phyloP scores from a whole-genome alignment of 2,113 vertebrate genomes.

The Corythornis madagascariensis region DNA sequence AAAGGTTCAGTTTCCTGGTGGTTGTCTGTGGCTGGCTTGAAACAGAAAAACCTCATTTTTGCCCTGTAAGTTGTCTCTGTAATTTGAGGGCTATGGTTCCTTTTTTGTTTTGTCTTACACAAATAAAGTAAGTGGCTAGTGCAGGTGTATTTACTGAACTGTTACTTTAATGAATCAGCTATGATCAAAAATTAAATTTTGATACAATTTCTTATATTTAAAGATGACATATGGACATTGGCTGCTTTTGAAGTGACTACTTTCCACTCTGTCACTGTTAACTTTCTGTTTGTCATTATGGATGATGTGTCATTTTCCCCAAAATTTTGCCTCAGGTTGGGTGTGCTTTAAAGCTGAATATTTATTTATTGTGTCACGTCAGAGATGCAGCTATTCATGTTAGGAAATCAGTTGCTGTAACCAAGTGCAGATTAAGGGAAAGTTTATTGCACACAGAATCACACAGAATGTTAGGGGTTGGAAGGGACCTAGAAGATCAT shows the following conservation, averaged over 20 bases:
- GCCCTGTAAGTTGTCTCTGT: not conserved
- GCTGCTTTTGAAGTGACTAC: not conserved
- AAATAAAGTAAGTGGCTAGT: not conserved
- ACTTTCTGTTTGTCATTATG: not conserved
- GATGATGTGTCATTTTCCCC: not conserved
- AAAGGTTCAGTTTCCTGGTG: not conserved
- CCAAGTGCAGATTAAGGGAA: conserved; percentile 11
- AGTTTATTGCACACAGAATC: not conserved
- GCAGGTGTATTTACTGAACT: not conserved
- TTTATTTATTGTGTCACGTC: not conserved
- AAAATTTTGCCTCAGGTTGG: not conserved
- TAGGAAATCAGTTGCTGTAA: not conserved
- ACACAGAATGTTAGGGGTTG: too few relatives aligned
- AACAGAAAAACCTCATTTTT: not conserved
- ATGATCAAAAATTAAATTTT: not conserved
- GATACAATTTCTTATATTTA: not conserved
- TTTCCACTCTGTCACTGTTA: not conserved
- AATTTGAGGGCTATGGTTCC: not conserved
- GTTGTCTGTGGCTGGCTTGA: not conserved
- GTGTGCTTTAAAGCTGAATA: not conserved
- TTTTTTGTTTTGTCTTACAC: not conserved
- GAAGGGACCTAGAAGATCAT: too few relatives aligned
- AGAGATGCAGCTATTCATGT: not conserved
- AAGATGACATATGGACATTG: not conserved
- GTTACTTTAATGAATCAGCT: not conserved